Percentiles rank a stretch among this genome's conserved stretches.
phyloP scores from a whole-genome alignment of 1,140 invertebrate genomes.

The Papilio polyxenes region DNA sequence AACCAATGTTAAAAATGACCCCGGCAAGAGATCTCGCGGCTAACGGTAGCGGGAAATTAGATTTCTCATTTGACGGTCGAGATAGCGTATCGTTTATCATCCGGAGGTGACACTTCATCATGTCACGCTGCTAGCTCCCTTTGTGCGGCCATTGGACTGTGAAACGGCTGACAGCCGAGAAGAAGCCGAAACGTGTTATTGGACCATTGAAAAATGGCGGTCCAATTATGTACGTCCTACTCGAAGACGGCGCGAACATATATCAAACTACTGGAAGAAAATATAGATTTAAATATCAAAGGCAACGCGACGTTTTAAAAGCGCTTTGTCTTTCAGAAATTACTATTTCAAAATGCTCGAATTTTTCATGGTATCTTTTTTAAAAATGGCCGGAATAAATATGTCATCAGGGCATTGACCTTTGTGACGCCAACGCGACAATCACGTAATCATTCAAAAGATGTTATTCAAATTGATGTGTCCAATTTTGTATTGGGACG shows the following conservation, averaged over 20 bases:
- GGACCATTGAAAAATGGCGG: slow-evolving; percentile 51
- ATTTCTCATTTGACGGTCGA: slow-evolving; percentile 72
- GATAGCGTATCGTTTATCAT: slow-evolving; percentile 69
- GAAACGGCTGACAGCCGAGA: slow-evolving; percentile 60
- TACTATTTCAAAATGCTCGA: slow-evolving; percentile 18
- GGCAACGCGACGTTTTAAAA: slow-evolving; percentile 16
- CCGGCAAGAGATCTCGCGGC: slow-evolving; percentile 42
- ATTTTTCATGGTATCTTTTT: slow-evolving; percentile 34
- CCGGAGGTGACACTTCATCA: slow-evolving; percentile 71
- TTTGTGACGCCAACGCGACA: slow-evolving; percentile 16
- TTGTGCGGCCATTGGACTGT: slow-evolving; percentile 62
- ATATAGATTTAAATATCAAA: slow-evolving; percentile 37
- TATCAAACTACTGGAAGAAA: slow-evolving; percentile 32
- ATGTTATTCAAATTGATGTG: slow-evolving; percentile 38
- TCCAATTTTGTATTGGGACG: slow-evolving; percentile 29
- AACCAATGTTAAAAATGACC: slow-evolving; percentile 36
- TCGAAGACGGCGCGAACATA: slow-evolving; percentile 28
- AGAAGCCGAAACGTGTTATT: slow-evolving; percentile 46
- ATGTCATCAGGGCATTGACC: slow-evolving; percentile 28
- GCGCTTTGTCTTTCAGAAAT: slow-evolving; percentile 28
- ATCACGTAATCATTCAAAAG: slow-evolving; percentile 29
- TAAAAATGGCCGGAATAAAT: slow-evolving; percentile 13
- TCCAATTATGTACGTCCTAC: slow-evolving; percentile 48
- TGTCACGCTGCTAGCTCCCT: slow-evolving; percentile 63
- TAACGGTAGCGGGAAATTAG: slow-evolving; percentile 68